Percentiles rank a stretch among this genome's conserved stretches.
Evolutionary conservation across 2,797 vertebrate species (phyloP).

Genomic region (Mastacembelus armatus): DNA sequence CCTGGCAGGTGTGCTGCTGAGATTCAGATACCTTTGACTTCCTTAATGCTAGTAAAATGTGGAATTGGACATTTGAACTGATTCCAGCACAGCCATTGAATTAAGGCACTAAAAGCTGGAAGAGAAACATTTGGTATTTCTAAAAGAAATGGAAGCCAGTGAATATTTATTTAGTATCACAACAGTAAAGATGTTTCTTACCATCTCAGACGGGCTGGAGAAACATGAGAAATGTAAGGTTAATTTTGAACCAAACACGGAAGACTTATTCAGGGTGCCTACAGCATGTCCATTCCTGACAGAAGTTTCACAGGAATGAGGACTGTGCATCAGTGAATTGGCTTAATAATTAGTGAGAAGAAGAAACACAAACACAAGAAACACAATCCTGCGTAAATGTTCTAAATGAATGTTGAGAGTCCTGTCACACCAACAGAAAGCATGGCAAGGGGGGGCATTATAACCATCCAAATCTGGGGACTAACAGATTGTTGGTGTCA

Average conservation of each 20-base stretch:
- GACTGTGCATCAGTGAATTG: no score
- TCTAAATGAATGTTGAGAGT: conserved; percentile 24
- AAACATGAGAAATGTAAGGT: conserved; percentile 4
- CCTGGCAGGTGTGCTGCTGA: no score
- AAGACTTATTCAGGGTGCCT: neutral
- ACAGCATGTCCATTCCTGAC: neutral
- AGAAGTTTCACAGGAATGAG: neutral
- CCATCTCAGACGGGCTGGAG: neutral
- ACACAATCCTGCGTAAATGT: conserved; percentile 9
- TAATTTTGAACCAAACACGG: neutral
- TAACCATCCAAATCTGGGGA: conserved; percentile 39
- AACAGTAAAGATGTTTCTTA: conserved; percentile 19
- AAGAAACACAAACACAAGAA: no score
- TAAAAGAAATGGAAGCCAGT: conserved; percentile 18
- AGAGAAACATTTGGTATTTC: conserved; percentile 34
- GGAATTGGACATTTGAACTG: conserved; percentile 11
- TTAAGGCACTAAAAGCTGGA: conserved; percentile 5
- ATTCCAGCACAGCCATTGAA: conserved; percentile 6
- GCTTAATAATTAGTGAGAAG: no score
- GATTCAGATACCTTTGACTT: neutral
- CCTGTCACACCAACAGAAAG: conserved; percentile 27
- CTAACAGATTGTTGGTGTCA: conserved; percentile 39
- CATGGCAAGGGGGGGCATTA: conserved; percentile 22
- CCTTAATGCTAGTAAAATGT: neutral
- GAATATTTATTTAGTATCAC: conserved; percentile 21